Conservation (phyloP, 2,888 invertebrate genomes). For the Dendrolimus pini region DNA sequence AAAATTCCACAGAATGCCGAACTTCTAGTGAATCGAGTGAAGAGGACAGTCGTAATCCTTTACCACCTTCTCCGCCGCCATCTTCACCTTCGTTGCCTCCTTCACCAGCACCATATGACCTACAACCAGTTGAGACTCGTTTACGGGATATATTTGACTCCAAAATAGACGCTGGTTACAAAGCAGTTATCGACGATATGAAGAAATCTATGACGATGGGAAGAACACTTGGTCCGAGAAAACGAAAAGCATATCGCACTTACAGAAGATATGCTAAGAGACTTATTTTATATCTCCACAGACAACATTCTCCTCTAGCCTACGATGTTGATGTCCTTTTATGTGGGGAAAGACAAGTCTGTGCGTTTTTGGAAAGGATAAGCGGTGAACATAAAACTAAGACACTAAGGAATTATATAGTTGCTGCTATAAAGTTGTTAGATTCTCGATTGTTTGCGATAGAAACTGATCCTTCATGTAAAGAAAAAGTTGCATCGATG, state of each 20-base stretch:
- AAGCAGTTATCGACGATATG: conserved; percentile 73
- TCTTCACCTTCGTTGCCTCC: conserved; percentile 65
- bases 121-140: conserved; percentile 64
- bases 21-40: conserved; percentile 69
- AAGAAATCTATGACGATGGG: conserved; percentile 74
- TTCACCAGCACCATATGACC: conserved; percentile 62
- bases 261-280: conserved; percentile 69
- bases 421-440: conserved; percentile 66
- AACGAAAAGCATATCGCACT: conserved; percentile 66
- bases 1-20: conserved; percentile 44
- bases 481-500: conserved; percentile 70
- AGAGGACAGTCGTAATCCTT: conserved; percentile 58
- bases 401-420: conserved; percentile 67
- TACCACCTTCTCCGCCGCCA: conserved; percentile 64
- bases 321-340: conserved; percentile 69
- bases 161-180: conserved; percentile 72
- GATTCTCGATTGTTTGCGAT: conserved; percentile 70
- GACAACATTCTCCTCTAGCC: conserved; percentile 69
- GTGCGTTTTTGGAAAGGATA: conserved; percentile 64
- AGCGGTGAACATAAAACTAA: conserved; percentile 68
- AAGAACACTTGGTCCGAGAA: conserved; percentile 58
- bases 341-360: conserved; percentile 67
- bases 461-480: conserved; percentile 67
- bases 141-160: conserved; percentile 68
- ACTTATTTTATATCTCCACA: conserved; percentile 62